phyloP scores from a whole-genome alignment of 2,888 invertebrate species.

The Drosophila greeni region DNA sequence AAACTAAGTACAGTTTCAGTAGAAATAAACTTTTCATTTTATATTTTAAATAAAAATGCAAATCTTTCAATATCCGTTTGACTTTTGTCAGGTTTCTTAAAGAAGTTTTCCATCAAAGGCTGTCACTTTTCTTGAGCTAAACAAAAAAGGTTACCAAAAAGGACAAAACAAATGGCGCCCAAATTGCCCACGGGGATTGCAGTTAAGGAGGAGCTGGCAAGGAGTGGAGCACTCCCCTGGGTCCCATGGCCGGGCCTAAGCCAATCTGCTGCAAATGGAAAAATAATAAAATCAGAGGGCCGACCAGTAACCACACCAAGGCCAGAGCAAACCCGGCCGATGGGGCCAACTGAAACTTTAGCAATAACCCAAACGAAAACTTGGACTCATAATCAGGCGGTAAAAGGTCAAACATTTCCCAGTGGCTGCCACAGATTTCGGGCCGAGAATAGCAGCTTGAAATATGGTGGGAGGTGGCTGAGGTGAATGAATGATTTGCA shows the following conservation, averaged over 20 bases:
- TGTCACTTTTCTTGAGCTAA: slow-evolving; percentile 11
- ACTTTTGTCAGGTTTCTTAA: slow-evolving; percentile 1
- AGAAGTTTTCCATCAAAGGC: slow-evolving; percentile 18
- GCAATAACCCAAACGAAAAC: slow-evolving; percentile 43
- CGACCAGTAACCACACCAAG: slow-evolving; percentile 25
- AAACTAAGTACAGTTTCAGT: neutral
- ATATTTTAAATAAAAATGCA: neutral
- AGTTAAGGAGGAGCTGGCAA: slow-evolving; percentile 26
- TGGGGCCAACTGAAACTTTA: slow-evolving; percentile 34
- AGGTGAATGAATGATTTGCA: slow-evolving; percentile 17
- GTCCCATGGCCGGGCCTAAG: slow-evolving; percentile 22
- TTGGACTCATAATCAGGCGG: slow-evolving; percentile 41
- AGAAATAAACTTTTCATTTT: neutral
- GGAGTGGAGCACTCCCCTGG: slow-evolving; percentile 29
- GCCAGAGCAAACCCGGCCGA: slow-evolving; percentile 29
- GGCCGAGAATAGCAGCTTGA: neutral
- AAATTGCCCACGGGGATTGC: slow-evolving; percentile 46
- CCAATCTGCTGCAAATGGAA: slow-evolving; percentile 58
- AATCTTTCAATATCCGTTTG: neutral
- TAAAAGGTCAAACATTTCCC: slow-evolving; percentile 34
- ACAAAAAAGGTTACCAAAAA: slow-evolving; percentile 14
- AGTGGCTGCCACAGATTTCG: slow-evolving; percentile 21
- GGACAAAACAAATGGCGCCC: slow-evolving; percentile 27
- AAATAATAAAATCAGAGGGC: slow-evolving; percentile 54
- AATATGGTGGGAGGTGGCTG: neutral